These are phyloP conservation scores for Musca domestica DNA, from an alignment of 1,140 invertebrate species.

Conservation along the genomic window DNA sequence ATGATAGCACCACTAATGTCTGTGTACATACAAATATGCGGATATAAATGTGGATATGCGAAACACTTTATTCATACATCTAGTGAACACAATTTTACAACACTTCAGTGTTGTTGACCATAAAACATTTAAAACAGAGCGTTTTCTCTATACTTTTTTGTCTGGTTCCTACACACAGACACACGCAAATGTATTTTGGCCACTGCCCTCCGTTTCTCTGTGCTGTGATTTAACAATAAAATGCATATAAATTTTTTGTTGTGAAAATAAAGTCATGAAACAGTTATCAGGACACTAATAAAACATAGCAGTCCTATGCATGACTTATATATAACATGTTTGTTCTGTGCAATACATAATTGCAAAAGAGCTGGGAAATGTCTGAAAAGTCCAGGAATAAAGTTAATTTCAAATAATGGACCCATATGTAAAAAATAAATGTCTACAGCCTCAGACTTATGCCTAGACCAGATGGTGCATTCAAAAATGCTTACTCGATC, in stretches of 20 bases:
- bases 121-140: slow-evolving; percentile 2
- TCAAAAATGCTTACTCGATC: no score
- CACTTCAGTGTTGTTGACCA: slow-evolving; percentile 7
- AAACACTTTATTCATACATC: no score
- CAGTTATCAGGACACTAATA: slow-evolving; percentile 2
- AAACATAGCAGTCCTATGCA: not conserved
- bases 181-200: not conserved
- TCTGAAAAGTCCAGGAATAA: no score
- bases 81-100: no score
- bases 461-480: no score
- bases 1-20: no score
- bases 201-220: not conserved
- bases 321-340: not conserved
- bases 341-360: not conserved
- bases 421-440: no score
- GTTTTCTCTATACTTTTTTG: not conserved
- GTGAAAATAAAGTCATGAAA: not conserved
- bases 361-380: not conserved
- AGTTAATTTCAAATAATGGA: no score
- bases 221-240: not conserved
- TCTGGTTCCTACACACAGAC: no score
- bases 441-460: no score
- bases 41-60: no score
- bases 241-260: not conserved
- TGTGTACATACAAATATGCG: no score